These are phyloP conservation scores for Diachrysia chrysitis DNA, from an alignment of 2,888 invertebrate genomes.

Conservation along the genomic window DNA sequence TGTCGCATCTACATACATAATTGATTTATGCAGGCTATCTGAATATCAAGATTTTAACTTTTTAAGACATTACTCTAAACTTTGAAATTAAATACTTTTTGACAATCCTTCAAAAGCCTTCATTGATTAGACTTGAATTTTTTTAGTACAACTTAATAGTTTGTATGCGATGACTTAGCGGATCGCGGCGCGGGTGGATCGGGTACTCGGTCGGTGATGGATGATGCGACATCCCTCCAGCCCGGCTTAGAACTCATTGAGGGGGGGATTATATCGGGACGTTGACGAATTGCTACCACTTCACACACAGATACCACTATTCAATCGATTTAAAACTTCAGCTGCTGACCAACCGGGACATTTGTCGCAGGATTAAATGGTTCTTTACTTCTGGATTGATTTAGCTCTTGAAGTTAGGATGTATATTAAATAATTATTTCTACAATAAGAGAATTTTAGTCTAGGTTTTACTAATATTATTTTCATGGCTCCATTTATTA, in stretches of 20 bases:
- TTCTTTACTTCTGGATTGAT: slow-evolving; percentile 37
- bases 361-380: slow-evolving; percentile 67
- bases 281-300: slow-evolving; percentile 85
- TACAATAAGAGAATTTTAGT: background rate
- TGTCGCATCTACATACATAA: background rate
- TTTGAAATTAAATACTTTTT: slow-evolving; percentile 23
- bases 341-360: slow-evolving; percentile 64
- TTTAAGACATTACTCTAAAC: slow-evolving; percentile 16
- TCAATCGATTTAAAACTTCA: slow-evolving; percentile 84
- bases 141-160: slow-evolving; percentile 69
- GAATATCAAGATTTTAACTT: background rate
- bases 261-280: slow-evolving; percentile 86
- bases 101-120: slow-evolving; percentile 21
- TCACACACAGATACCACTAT: slow-evolving; percentile 81
- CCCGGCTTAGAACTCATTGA: slow-evolving; percentile 85
- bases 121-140: slow-evolving; percentile 53
- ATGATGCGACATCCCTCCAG: slow-evolving; percentile 81
- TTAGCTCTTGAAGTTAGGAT: slow-evolving; percentile 17
- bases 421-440: background rate
- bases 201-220: slow-evolving; percentile 77
- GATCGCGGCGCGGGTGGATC: slow-evolving; percentile 62
- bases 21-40: background rate
- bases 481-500: background rate
- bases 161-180: slow-evolving; percentile 72
- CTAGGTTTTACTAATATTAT: background rate